A percentile compares a stretch with the other conserved stretches of the same genome.
Conservation (phyloP, 1,140 invertebrate genomes). For the Papilio helenus region DNA sequence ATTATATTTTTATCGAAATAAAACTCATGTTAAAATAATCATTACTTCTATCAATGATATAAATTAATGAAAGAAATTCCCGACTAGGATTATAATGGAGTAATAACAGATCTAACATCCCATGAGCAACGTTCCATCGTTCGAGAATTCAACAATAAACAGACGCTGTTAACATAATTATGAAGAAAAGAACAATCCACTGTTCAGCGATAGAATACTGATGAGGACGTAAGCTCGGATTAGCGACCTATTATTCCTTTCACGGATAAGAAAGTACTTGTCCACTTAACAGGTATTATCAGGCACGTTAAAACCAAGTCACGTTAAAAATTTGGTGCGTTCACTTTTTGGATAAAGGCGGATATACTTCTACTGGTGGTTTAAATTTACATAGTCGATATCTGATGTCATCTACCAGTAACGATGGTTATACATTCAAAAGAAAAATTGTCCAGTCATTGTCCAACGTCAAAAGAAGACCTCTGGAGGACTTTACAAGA, state of each 20-base stretch:
- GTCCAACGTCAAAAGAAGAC: no score
- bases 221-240: constrained; percentile 22
- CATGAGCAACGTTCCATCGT: neutral
- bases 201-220: constrained; percentile 8
- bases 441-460: no score
- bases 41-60: no score
- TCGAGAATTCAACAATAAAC: constrained; percentile 13
- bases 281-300: constrained; percentile 12
- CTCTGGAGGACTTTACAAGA: no score
- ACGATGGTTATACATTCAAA: constrained; percentile 4
- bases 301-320: constrained; percentile 29
- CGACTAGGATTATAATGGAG: neutral
- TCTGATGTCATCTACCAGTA: neutral
- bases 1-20: no score
- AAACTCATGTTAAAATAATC: no score
- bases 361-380: constrained; percentile 8
- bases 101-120: neutral
- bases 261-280: constrained; percentile 56
- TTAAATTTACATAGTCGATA: neutral
- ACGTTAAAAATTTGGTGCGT: constrained; percentile 38
- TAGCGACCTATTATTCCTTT: constrained; percentile 46
- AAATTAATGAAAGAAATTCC: neutral
- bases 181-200: constrained; percentile 18
- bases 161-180: constrained; percentile 22
- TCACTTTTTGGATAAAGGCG: constrained; percentile 15